These are phyloP conservation scores for Castor canadensis DNA, from an alignment of 2,113 vertebrate species.

Conservation along the genomic window DNA sequence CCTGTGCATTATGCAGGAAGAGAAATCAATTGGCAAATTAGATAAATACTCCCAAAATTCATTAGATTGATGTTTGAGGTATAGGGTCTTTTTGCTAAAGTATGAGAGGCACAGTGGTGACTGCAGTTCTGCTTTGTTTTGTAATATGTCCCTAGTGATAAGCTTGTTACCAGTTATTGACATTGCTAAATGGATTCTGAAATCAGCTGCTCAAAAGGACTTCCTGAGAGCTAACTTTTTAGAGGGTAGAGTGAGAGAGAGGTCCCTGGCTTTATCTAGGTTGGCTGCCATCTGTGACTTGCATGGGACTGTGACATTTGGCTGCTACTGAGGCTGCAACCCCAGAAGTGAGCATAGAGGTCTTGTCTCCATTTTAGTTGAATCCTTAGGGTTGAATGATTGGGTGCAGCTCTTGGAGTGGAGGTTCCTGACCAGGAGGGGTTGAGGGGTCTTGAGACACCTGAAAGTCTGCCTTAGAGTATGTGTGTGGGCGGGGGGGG, in stretches of 20 bases:
- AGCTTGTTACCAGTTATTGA: not conserved
- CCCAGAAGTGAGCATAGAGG: not conserved
- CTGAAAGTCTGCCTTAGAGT: slow-evolving; percentile 13
- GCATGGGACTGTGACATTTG: not conserved
- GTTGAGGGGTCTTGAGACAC: not conserved
- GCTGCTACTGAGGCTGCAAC: not conserved
- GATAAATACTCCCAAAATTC: not conserved
- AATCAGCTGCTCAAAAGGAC: not conserved
- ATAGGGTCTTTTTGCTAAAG: not conserved
- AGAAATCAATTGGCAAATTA: slow-evolving; percentile 29
- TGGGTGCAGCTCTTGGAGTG: not conserved
- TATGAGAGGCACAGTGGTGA: not conserved
- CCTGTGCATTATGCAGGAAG: not conserved
- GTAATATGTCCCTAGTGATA: not conserved
- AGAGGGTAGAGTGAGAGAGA: not conserved
- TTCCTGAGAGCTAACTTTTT: slow-evolving; percentile 21
- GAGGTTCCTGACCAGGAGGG: not conserved
- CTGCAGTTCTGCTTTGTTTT: not conserved
- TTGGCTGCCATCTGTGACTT: not conserved
- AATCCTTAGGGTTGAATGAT: slow-evolving; percentile 2
- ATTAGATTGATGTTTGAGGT: not conserved
- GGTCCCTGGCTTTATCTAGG: not conserved
- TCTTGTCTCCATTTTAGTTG: slow-evolving; percentile 16
- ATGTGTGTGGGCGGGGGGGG: not conserved
- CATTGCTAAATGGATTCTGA: slow-evolving; percentile 10